Conservation (phyloP, 2,888 invertebrate genomes). For the Hipparchia semele region DNA sequence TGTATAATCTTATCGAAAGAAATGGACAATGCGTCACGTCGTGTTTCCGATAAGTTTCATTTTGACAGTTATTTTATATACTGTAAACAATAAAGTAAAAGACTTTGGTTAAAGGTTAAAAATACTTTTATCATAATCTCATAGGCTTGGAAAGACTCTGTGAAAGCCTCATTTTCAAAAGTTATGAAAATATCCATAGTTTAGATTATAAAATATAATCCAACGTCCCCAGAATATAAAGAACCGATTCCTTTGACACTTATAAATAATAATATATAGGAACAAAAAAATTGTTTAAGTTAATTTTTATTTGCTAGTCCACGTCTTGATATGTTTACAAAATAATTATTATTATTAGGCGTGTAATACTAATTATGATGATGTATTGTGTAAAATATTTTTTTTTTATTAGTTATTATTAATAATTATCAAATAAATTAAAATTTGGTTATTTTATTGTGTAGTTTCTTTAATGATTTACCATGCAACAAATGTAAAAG, state of each 20-base stretch:
- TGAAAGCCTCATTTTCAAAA: background rate
- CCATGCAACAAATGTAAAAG: constrained; percentile 21
- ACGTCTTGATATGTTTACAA: constrained; percentile 77
- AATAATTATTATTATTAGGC: constrained; percentile 71
- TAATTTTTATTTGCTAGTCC: constrained; percentile 82
- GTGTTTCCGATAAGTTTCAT: constrained; percentile 8
- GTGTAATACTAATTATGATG: constrained; percentile 82
- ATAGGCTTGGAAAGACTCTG: background rate
- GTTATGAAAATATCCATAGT: background rate
- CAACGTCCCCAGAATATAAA: constrained; percentile 25
- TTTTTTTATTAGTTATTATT: constrained; percentile 74
- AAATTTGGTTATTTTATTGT: constrained; percentile 80
- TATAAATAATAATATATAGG: constrained; percentile 12
- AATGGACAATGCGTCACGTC: background rate
- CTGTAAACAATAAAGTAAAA: background rate
- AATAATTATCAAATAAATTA: constrained; percentile 74
- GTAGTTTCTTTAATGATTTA: constrained; percentile 34
- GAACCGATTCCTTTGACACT: constrained; percentile 39
- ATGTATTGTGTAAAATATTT: constrained; percentile 82
- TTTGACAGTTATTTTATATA: background rate
- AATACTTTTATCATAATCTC: background rate
- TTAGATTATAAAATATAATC: constrained; percentile 5
- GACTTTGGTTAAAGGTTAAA: background rate
- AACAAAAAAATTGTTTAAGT: constrained; percentile 59
- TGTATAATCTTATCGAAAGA: constrained; percentile 12